Conservation (phyloP, 2,888 invertebrate species). For the Leptothorax acervorum region DNA sequence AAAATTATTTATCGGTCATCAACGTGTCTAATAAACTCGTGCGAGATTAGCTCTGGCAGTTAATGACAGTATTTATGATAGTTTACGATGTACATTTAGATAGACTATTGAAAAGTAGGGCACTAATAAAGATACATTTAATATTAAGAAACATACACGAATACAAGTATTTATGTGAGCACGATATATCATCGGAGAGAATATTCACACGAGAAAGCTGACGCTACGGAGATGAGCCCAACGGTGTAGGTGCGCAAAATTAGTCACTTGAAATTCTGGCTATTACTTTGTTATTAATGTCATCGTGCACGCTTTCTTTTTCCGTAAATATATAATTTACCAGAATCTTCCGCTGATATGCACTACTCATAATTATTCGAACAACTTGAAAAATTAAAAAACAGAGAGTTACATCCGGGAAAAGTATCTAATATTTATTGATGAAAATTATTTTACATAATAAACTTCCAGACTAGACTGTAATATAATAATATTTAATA, state of each 20-base stretch:
- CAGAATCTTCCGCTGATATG: neutral
- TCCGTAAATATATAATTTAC: slow-evolving; percentile 22
- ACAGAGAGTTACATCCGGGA: too few species aligned
- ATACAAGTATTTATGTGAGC: slow-evolving; percentile 11
- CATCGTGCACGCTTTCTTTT: slow-evolving; percentile 22
- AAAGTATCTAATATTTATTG: too few species aligned
- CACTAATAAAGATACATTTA: neutral
- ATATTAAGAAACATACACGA: slow-evolving; percentile 4
- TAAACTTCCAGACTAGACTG: too few species aligned
- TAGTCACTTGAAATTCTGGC: slow-evolving; percentile 22
- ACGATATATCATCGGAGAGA: slow-evolving; percentile 22
- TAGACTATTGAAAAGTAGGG: neutral
- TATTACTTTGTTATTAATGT: slow-evolving; percentile 14
- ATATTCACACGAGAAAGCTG: slow-evolving; percentile 75
- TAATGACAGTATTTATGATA: neutral
- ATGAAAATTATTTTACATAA: too few species aligned
- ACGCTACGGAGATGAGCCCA: slow-evolving; percentile 68
- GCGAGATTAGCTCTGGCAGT: neutral
- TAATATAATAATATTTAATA: too few species aligned
- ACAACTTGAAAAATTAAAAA: too few species aligned
- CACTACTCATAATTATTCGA: too few species aligned
- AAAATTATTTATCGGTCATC: slow-evolving; percentile 7
- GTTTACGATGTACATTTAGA: neutral
- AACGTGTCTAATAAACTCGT: neutral
- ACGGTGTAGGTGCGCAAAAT: slow-evolving; percentile 69